phyloP scores from a whole-genome alignment of 1,140 invertebrate genomes.

The Hyles vespertilio region DNA sequence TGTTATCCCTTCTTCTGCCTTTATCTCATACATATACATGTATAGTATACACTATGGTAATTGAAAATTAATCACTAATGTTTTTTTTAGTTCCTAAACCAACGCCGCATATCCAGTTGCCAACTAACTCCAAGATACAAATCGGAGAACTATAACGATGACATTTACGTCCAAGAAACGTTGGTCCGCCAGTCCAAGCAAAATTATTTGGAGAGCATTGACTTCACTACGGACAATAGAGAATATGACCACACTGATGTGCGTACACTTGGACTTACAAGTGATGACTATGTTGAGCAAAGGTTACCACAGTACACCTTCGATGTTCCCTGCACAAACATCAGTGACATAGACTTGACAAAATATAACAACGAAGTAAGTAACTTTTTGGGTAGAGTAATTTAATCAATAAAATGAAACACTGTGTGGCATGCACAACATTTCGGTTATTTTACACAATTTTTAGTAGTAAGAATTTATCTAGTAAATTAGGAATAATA shows the following conservation, averaged over 20 bases:
- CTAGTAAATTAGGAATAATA: no score
- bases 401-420: no score
- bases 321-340: slow-evolving; percentile 43
- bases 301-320: slow-evolving; percentile 26
- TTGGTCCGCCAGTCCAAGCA: slow-evolving; percentile 1
- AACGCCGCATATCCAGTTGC: slow-evolving; percentile 59
- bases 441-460: no score
- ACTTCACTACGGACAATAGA: neutral
- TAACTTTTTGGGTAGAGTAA: slow-evolving; percentile 6
- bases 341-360: slow-evolving; percentile 57
- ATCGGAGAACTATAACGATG: slow-evolving; percentile 43
- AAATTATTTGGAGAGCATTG: neutral
- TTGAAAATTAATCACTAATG: neutral
- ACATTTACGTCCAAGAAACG: slow-evolving; percentile 42
- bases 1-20: no score
- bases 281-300: slow-evolving; percentile 63
- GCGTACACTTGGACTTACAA: slow-evolving; percentile 45
- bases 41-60: no score
- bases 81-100: slow-evolving; percentile 54
- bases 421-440: no score
- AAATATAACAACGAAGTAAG: slow-evolving; percentile 53
- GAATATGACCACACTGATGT: slow-evolving; percentile 17
- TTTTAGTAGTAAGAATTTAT: no score
- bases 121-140: slow-evolving; percentile 42
- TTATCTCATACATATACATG: no score